A percentile compares a stretch with the other conserved stretches of the same genome.
Evolutionary conservation across 2,888 invertebrate species (phyloP).

Genomic region (Schrankia costaestrigalis): DNA sequence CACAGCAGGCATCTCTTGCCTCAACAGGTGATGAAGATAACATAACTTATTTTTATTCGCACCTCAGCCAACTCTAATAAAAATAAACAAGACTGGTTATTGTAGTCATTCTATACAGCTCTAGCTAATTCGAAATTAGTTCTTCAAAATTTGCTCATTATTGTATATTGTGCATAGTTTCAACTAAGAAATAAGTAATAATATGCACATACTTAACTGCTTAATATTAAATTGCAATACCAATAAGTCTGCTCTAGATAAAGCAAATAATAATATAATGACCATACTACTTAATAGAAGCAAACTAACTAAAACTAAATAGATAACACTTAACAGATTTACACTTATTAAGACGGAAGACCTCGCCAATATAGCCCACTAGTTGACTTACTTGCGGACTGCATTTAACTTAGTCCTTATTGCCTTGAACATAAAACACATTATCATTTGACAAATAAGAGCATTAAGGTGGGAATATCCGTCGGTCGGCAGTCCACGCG

Average conservation of each 20-base stretch:
- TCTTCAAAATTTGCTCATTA: no score
- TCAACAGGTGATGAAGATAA: no score
- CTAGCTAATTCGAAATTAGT: no score
- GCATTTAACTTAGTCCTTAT: conserved; percentile 37
- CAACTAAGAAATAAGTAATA: no score
- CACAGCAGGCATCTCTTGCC: no score
- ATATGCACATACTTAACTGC: no score
- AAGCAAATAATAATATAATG: conserved; percentile 29
- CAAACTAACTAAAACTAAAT: conserved; percentile 40
- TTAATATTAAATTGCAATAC: no score
- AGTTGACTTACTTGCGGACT: conserved; percentile 30
- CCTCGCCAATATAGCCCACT: conserved; percentile 41
- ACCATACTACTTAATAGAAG: conserved; percentile 33
- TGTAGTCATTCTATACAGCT: no score
- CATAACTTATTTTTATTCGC: no score
- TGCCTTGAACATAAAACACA: conserved; percentile 32
- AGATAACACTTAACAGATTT: conserved; percentile 53
- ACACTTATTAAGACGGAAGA: conserved; percentile 56
- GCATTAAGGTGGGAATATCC: conserved; percentile 53
- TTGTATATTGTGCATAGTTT: no score
- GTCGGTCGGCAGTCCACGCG: conserved; percentile 74
- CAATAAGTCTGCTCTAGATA: conserved; percentile 24
- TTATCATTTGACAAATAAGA: conserved; percentile 41
- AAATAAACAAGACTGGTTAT: no score
- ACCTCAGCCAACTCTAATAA: no score